Percentiles rank a stretch among this genome's conserved stretches.
phyloP scores from a whole-genome alignment of 2,113 vertebrate genomes.

The Speoplatyrhinus poulsoni region DNA sequence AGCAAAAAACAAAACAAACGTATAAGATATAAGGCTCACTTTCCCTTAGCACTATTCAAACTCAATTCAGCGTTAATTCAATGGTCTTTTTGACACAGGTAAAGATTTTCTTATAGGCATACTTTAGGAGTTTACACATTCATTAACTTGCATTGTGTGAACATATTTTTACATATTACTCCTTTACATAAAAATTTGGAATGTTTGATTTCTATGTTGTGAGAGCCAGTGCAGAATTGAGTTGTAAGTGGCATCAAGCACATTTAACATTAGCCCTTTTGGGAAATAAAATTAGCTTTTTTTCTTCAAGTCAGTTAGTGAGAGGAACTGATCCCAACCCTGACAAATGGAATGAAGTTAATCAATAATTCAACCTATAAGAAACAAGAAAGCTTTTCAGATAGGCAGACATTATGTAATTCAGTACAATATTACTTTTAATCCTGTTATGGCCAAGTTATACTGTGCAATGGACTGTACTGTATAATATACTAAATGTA shows the following conservation, averaged over 20 bases:
- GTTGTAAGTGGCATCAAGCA: background rate
- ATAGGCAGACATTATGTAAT: no score
- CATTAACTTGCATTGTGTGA: background rate
- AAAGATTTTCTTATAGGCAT: background rate
- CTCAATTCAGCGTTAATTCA: background rate
- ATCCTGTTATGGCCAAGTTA: no score
- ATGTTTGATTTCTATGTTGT: constrained; percentile 7
- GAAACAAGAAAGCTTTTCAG: background rate
- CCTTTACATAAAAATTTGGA: constrained; percentile 7
- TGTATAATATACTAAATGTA: no score
- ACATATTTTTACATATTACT: background rate
- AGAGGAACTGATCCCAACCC: constrained; percentile 4
- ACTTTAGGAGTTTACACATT: no score
- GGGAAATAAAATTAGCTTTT: background rate
- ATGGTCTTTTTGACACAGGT: background rate
- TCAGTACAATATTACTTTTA: no score
- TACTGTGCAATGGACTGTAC: no score
- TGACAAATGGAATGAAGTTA: background rate
- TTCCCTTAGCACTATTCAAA: constrained; percentile 19
- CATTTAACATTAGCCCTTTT: background rate
- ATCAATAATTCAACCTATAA: background rate
- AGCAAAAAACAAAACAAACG: constrained; percentile 11
- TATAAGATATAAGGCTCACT: constrained; percentile 38
- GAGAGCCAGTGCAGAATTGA: background rate
- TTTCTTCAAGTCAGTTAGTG: background rate